phyloP scores from a whole-genome alignment of 2,113 vertebrate genomes.

The Centropristis striata region DNA sequence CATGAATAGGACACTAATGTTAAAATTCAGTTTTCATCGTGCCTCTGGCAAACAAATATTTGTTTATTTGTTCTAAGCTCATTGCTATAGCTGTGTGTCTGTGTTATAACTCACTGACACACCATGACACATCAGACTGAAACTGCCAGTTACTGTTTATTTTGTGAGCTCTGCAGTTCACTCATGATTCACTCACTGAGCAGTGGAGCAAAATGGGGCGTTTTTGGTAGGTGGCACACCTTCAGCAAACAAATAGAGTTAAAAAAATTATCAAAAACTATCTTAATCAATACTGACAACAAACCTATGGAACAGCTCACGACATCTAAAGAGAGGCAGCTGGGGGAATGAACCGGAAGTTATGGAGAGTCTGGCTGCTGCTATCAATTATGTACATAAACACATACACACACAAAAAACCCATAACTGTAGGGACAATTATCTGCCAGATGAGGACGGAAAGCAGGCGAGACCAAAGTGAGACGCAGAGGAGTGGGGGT shows the following conservation, averaged over 20 bases:
- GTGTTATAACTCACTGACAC: not conserved
- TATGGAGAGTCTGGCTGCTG: constrained; percentile 52
- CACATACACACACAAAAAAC: constrained; percentile 38
- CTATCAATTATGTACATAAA: constrained; percentile 66
- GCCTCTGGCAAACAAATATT: constrained; percentile 2
- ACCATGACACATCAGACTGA: not conserved
- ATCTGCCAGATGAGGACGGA: constrained; percentile 72
- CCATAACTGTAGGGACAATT: constrained; percentile 74
- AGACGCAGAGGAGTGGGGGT: constrained; percentile 45
- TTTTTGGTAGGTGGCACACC: not conserved
- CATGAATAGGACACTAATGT: too few relatives aligned
- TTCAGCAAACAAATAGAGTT: too few relatives aligned
- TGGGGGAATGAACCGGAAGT: constrained; percentile 57
- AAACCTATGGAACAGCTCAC: too few relatives aligned
- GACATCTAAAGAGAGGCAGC: constrained; percentile 1
- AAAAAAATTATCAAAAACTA: too few relatives aligned
- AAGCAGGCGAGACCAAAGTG: constrained; percentile 73
- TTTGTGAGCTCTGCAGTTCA: not conserved
- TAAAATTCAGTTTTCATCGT: not conserved
- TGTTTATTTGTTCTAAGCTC: not conserved
- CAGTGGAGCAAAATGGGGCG: not conserved
- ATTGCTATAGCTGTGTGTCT: too few relatives aligned
- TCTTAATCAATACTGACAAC: too few relatives aligned
- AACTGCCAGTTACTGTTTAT: not conserved
- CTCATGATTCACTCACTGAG: not conserved